Evolutionary conservation across 1,140 invertebrate genomes (phyloP).

Genomic region (Heliconius hewitsoni): DNA sequence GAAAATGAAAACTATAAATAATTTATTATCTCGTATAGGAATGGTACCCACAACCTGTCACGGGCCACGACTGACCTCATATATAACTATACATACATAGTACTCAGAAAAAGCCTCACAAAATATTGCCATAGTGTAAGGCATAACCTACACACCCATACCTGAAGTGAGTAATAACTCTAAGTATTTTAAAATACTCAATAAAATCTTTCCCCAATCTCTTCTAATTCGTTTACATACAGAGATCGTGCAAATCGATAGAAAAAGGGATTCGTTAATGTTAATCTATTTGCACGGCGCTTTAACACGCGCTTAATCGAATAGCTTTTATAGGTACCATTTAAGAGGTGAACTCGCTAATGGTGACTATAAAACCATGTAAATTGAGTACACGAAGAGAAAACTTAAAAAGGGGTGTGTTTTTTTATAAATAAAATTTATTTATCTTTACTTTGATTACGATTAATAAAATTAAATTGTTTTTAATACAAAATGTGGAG

Average conservation of each 20-base stretch:
- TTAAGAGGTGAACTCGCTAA: conserved; percentile 7
- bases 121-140: too few species aligned
- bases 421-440: background rate
- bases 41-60: too few species aligned
- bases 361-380: background rate
- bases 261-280: conserved; percentile 11
- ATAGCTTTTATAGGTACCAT: conserved; percentile 13
- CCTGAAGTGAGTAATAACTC: background rate
- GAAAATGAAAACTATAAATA: too few species aligned
- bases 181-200: background rate
- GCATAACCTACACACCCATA: background rate
- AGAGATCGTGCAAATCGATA: conserved; percentile 5
- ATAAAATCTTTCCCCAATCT: background rate
- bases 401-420: background rate
- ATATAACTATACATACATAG: too few species aligned
- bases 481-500: too few species aligned
- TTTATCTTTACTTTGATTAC: too few species aligned
- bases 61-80: too few species aligned
- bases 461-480: too few species aligned
- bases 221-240: conserved; percentile 11
- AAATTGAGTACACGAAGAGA: background rate
- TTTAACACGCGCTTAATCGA: conserved; percentile 9
- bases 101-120: too few species aligned
- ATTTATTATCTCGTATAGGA: too few species aligned
- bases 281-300: conserved; percentile 6